Evolutionary conservation across 2,888 invertebrate species (phyloP), one percentile per base, ranked within the genome.

Genomic region (Erebia palarica): DNA sequence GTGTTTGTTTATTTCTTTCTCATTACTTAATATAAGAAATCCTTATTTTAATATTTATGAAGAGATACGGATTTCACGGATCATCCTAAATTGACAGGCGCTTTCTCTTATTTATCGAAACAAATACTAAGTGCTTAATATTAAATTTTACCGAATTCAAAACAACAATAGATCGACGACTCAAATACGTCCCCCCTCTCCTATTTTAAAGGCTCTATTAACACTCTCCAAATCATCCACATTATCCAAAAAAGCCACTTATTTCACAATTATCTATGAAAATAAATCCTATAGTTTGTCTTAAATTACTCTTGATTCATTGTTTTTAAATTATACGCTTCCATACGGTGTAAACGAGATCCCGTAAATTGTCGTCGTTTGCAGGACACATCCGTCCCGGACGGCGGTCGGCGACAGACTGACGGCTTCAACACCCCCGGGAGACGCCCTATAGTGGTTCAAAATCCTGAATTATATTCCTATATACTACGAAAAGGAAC

Each of bases 391-490:
- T 74, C 78, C 67, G 72, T 69, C 73, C 73, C 68, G 68, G 68
- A 66, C 76, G 75, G 75, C 71, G 79, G 73, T 76, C 80, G 83
- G 84, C 86, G 86, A 76, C 84, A 76, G 68, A 86, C 86, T 86
- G 86, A 77, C 85, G 83, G 73, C 59, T 27, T 66, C 65, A 68
- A 69, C 68, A 70, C 72, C 68, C 75, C 74, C 73, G 74, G 73
- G 72, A 76, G 75, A 72, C 77, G 75, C 74, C 76, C 75, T 73
- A 71, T 51, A 70, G 71, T 71, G 74, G 70, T 69, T 67, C 49
- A 65, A 72, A 71, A 73, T 73, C 70, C 67, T 69, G 74, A 71
- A 74, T 75, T 75, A 73, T 75, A 59, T 73, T 70, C 63, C 72
- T 69, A 65, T 68, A 21, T 36, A 3, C 42, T 57, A 49, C 53